phyloP scores from a whole-genome alignment of 1,140 invertebrate genomes.

The Drosophila biarmipes region DNA sequence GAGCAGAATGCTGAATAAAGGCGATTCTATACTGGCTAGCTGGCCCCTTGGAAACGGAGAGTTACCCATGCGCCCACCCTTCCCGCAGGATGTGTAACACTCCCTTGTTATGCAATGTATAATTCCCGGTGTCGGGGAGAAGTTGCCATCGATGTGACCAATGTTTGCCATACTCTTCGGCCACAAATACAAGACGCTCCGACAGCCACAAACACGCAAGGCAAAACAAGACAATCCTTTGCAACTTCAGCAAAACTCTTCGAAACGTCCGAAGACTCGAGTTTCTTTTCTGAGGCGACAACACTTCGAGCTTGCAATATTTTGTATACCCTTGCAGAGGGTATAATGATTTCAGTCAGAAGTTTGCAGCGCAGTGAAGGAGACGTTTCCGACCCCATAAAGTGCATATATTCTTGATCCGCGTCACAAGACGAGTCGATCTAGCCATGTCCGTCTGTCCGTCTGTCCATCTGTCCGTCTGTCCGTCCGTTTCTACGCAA shows the following conservation, averaged over 20 bases:
- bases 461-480: too few species aligned
- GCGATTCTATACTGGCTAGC: background rate
- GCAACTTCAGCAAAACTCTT: background rate
- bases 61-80: background rate
- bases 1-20: background rate
- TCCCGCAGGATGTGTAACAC: background rate
- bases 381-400: too few species aligned
- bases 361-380: too few species aligned
- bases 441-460: too few species aligned
- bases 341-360: too few species aligned
- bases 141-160: background rate
- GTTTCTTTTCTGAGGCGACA: background rate
- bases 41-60: background rate
- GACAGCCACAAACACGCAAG: background rate
- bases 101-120: background rate
- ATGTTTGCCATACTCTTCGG: slow-evolving; percentile 4
- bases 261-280: background rate
- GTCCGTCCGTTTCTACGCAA: too few species aligned
- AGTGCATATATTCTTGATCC: too few species aligned
- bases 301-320: background rate
- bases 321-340: too few species aligned
- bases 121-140: background rate
- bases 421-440: too few species aligned
- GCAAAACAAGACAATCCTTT: background rate
- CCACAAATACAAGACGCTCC: background rate